phyloP scores from a whole-genome alignment of 2,797 vertebrate species.

The Danionella dracula region DNA sequence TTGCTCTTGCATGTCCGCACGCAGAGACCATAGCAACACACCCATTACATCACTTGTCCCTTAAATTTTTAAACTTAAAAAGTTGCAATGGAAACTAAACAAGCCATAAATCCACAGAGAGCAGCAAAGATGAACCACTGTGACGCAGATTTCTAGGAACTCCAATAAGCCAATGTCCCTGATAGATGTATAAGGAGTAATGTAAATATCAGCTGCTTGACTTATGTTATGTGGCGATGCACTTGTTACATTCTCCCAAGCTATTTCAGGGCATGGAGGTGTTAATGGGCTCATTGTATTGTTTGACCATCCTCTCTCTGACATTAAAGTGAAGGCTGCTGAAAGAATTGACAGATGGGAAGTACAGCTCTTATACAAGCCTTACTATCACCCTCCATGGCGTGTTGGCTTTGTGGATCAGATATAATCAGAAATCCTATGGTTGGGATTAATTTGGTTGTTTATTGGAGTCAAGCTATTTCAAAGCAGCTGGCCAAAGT shows the following conservation, averaged over 20 bases:
- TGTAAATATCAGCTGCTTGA: conserved; percentile 29
- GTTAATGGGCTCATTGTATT: conserved; percentile 30
- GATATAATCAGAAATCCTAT: too few species aligned
- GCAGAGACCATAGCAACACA: conserved; percentile 25
- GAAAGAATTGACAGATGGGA: conserved; percentile 19
- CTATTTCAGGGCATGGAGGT: conserved; percentile 28
- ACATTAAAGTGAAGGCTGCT: not conserved
- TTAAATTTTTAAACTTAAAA: not conserved
- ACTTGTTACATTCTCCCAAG: not conserved
- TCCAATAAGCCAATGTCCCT: conserved; percentile 11
- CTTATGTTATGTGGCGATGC: conserved; percentile 30
- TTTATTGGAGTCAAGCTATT: too few species aligned
- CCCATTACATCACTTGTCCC: not conserved
- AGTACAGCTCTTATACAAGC: conserved; percentile 8
- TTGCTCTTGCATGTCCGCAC: not conserved
- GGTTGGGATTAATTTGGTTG: too few species aligned
- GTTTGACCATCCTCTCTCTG: conserved; percentile 22
- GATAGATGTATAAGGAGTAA: conserved; percentile 20
- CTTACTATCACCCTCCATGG: not conserved
- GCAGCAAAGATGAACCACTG: not conserved
- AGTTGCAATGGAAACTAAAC: conserved; percentile 4
- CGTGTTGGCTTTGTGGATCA: not conserved
- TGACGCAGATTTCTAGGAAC: conserved; percentile 11
- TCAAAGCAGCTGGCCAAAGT: too few species aligned
- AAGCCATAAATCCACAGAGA: too few species aligned